Evolutionary conservation across 2,797 vertebrate genomes (phyloP).

Genomic region (Lophura swinhoii): DNA sequence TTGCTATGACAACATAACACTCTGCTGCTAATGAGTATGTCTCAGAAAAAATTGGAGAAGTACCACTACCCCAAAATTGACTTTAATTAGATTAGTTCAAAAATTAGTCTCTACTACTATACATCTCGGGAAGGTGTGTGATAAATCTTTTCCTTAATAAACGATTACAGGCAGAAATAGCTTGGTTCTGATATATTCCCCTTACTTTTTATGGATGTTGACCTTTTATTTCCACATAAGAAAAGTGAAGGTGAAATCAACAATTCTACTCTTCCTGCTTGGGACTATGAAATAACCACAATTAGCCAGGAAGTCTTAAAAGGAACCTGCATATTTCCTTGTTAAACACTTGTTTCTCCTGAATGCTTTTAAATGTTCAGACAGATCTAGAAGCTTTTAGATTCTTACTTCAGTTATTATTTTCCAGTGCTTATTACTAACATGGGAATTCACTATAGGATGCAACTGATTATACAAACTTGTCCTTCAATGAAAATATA

Average conservation of each 20-base stretch:
- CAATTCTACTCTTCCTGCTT: neutral
- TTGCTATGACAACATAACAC: conserved; percentile 27
- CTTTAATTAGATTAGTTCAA: conserved; percentile 34
- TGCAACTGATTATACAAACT: neutral
- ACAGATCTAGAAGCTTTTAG: neutral
- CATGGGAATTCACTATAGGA: neutral
- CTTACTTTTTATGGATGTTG: neutral
- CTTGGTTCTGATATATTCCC: neutral
- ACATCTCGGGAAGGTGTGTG: neutral
- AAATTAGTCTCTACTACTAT: conserved; percentile 10
- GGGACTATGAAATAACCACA: neutral
- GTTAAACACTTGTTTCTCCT: neutral
- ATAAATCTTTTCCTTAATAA: conserved; percentile 11
- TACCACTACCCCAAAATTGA: conserved; percentile 3
- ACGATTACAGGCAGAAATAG: neutral
- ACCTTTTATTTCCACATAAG: neutral
- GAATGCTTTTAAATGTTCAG: neutral
- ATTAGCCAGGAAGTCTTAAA: neutral
- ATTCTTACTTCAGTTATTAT: neutral
- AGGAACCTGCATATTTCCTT: neutral
- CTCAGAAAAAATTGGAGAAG: conserved; percentile 50
- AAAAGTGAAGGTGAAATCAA: neutral
- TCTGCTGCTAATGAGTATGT: neutral
- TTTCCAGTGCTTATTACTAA: neutral
- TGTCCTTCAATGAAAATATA: neutral